Conservation (phyloP, 2,113 vertebrate species). For the Indicator indicator region DNA sequence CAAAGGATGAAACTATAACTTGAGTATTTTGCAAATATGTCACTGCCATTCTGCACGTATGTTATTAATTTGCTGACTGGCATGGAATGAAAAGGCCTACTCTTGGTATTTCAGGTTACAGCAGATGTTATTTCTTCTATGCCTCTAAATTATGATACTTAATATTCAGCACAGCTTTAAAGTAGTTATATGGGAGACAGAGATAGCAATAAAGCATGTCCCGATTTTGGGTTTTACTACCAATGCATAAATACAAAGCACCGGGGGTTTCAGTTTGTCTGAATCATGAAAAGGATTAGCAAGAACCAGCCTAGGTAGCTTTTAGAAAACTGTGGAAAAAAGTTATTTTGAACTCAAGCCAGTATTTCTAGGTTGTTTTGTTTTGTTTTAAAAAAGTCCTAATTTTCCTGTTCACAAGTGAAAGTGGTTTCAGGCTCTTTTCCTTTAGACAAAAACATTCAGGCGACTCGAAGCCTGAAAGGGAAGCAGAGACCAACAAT, state of each 20-base stretch:
- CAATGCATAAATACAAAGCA: background rate
- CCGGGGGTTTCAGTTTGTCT: background rate
- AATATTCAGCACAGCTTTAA: conserved; percentile 17
- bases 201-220: background rate
- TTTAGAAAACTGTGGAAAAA: background rate
- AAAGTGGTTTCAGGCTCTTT: background rate
- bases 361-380: background rate
- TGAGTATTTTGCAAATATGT: background rate
- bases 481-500: background rate
- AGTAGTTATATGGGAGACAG: background rate
- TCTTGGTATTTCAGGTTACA: conserved; percentile 46
- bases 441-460: background rate
- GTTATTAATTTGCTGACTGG: conserved; percentile 32
- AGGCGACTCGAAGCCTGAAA: background rate
- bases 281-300: background rate
- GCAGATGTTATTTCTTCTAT: conserved; percentile 36
- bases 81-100: conserved; percentile 35
- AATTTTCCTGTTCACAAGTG: background rate
- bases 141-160: conserved; percentile 19
- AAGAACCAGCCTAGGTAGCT: background rate
- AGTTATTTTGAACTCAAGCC: background rate
- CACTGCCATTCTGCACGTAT: background rate
- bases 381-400: background rate
- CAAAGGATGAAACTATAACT: background rate
- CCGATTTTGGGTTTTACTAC: background rate